phyloP scores from a whole-genome alignment of 2,113 vertebrate genomes.

The Rhinoptilus africanus region DNA sequence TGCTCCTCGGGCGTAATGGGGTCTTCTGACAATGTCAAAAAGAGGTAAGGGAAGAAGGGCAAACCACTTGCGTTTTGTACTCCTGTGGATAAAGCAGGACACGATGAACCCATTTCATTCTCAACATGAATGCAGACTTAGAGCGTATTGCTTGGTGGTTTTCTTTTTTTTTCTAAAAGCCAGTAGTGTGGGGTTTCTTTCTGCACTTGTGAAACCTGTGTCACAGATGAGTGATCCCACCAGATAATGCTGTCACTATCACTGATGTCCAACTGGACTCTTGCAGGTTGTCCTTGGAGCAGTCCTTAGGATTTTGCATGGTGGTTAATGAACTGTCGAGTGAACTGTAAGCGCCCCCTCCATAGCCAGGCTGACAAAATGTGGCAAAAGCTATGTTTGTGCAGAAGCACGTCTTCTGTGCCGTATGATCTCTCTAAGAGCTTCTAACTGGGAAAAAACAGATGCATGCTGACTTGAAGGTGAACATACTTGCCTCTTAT shows the following conservation, averaged over 20 bases:
- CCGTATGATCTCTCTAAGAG: rapidly evolving
- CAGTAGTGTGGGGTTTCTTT: not conserved
- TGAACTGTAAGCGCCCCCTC: not conserved
- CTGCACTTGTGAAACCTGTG: not conserved
- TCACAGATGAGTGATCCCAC: not conserved
- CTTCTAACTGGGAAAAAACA: not conserved
- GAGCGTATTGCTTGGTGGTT: not conserved
- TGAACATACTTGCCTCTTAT: not conserved
- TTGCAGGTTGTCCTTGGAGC: not conserved
- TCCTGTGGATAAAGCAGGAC: not conserved
- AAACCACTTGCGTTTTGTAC: not conserved
- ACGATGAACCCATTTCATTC: not conserved
- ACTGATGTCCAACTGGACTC: not conserved
- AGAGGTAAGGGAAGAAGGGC: not conserved
- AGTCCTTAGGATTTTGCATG: not conserved
- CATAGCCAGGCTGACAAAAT: not conserved
- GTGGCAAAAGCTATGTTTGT: not conserved
- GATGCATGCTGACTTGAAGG: not conserved
- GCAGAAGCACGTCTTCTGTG: not conserved
- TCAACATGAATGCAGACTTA: not conserved
- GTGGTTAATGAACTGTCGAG: not conserved
- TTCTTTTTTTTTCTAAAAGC: not conserved
- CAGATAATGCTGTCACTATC: not conserved
- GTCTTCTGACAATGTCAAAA: not conserved
- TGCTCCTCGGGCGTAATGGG: not conserved